Percentiles rank a stretch among this genome's conserved stretches.
These are phyloP conservation scores for Gymnoscelis rufifasciata DNA, from an alignment of 2,888 invertebrate genomes.

Conservation along the genomic window DNA sequence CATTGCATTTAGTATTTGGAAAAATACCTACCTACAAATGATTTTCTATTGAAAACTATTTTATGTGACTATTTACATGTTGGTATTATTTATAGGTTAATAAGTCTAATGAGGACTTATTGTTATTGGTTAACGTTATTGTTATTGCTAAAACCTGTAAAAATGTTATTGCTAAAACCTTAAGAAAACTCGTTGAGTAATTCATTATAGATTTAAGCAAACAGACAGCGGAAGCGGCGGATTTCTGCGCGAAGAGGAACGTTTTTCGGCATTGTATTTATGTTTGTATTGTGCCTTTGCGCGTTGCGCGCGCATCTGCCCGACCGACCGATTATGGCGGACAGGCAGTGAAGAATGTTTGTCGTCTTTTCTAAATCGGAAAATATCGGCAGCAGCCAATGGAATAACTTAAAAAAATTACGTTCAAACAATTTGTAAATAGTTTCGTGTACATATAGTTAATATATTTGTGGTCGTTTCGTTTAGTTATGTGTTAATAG, in stretches of 20 bases:
- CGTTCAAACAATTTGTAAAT: constrained; percentile 82
- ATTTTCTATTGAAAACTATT: too few species aligned
- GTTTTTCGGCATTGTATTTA: constrained; percentile 43
- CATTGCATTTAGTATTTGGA: too few species aligned
- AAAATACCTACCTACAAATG: too few species aligned
- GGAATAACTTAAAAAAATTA: constrained; percentile 83
- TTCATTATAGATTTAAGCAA: too few species aligned
- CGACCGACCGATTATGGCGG: constrained; percentile 78
- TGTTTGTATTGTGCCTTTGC: constrained; percentile 73
- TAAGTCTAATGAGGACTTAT: too few species aligned
- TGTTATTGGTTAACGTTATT: too few species aligned
- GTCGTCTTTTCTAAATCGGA: constrained; percentile 77
- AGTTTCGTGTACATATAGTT: constrained; percentile 86
- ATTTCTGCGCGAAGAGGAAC: constrained; percentile 21
- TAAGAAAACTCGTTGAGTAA: too few species aligned
- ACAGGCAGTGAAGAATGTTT: constrained; percentile 75
- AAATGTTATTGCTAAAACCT: too few species aligned
- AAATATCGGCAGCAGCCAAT: constrained; percentile 83
- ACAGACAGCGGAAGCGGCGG: too few species aligned
- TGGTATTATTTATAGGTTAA: too few species aligned
- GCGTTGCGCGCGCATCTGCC: constrained; percentile 78
- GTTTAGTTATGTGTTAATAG: constrained; percentile 81
- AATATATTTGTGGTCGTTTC: constrained; percentile 83
- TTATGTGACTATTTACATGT: too few species aligned
- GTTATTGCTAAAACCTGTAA: too few species aligned